Percentiles rank a stretch among this genome's conserved stretches.
Evolutionary conservation across 2,888 invertebrate genomes (phyloP).

Genomic region (Mimumesa dahlbomi): DNA sequence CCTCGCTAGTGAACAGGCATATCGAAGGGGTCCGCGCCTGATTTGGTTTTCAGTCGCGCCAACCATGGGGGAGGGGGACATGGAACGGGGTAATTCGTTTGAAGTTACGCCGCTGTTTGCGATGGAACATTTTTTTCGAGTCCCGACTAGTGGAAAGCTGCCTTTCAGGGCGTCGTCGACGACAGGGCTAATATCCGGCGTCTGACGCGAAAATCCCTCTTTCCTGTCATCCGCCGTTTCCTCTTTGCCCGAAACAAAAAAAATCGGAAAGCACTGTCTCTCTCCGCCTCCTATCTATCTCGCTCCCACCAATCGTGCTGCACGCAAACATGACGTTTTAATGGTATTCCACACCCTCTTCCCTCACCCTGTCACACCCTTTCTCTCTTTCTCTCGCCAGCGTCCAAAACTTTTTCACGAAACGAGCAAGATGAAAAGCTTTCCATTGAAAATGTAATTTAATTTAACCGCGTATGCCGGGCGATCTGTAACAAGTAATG

Average conservation of each 20-base stretch:
- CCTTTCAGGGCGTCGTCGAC: not conserved
- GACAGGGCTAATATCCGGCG: slow-evolving; percentile 48
- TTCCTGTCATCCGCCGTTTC: not conserved
- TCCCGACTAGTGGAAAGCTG: not conserved
- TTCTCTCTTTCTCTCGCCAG: too few relatives aligned
- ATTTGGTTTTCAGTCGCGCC: slow-evolving; percentile 46
- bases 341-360: slow-evolving; percentile 2
- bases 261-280: not conserved
- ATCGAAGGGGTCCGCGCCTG: slow-evolving; percentile 32
- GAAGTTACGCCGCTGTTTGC: slow-evolving; percentile 28
- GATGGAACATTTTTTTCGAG: slow-evolving; percentile 14
- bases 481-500: not conserved
- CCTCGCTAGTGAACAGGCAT: not conserved
- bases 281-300: too few relatives aligned
- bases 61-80: not conserved
- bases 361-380: not conserved
- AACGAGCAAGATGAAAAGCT: too few relatives aligned
- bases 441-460: not conserved
- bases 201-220: slow-evolving; percentile 34
- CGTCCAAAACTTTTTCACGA: too few relatives aligned
- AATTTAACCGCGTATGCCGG: not conserved
- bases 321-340: slow-evolving; percentile 1
- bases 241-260: slow-evolving; percentile 2
- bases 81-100: slow-evolving; percentile 22
- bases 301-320: not conserved